These are phyloP conservation scores for Sclerurus mexicanus DNA, from an alignment of 2,113 vertebrate species.

Conservation along the genomic window DNA sequence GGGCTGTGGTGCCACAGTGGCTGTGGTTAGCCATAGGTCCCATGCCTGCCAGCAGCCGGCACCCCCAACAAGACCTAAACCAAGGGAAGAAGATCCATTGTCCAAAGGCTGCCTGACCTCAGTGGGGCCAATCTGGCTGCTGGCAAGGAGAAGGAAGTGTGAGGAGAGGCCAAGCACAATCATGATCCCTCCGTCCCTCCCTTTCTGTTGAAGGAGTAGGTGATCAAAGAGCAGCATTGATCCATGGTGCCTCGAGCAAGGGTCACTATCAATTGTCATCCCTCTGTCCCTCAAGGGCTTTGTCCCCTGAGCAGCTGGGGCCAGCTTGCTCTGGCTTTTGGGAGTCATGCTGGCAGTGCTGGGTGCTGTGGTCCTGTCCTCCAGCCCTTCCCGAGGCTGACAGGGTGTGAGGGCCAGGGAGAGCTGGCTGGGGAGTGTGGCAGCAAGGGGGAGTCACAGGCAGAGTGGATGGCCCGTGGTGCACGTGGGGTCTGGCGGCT, in stretches of 20 bases:
- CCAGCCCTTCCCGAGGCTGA: neutral
- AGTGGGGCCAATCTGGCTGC: neutral
- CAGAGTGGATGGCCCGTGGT: neutral
- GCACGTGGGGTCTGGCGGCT: neutral
- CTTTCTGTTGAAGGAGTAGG: neutral
- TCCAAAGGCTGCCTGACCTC: neutral
- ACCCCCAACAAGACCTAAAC: neutral
- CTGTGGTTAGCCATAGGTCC: neutral
- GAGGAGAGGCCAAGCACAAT: fast-evolving
- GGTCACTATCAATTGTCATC: neutral
- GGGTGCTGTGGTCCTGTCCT: neutral
- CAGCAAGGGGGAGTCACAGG: fast-evolving
- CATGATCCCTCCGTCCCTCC: neutral
- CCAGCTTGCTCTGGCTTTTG: fast-evolving
- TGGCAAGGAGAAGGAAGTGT: neutral
- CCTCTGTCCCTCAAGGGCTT: fast-evolving
- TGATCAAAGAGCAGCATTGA: slow-evolving; percentile 22
- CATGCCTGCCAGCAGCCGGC: neutral
- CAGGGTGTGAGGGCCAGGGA: neutral
- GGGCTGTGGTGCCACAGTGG: neutral
- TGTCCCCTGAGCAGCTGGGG: neutral
- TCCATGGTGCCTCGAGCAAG: neutral
- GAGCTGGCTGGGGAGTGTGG: neutral
- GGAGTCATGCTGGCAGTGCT: fast-evolving
- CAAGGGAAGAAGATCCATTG: neutral